Base-by-base conservation (phyloP, 1,140 invertebrate species). In the Drosophila gunungcola region DNA sequence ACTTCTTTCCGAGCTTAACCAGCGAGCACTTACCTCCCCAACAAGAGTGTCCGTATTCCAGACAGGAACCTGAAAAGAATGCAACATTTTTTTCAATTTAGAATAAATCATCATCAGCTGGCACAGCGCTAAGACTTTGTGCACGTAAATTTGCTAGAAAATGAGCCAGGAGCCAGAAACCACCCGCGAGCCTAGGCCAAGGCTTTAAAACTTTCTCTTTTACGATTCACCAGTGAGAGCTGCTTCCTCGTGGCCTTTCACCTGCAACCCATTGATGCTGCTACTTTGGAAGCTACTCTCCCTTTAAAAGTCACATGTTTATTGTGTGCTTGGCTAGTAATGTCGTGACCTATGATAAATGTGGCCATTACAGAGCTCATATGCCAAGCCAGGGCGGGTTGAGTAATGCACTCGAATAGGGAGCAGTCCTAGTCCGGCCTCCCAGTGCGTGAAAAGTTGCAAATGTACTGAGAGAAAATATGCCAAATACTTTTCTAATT, bases 41-140 rank as follows among this genome's bases (percentile, higher is more conserved):
- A 58, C 91, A 92, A 1, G 91, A 92, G 53, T 92, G 91, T 73
- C 91, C 91, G 67, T 92, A 92, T 85, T 92, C 91, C 81, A 92
- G 43, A 41, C 91, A 92, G 54, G 91, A 92, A 70, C 91, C 91
- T 92, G 62, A 21, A 86, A 86, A 86, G 49, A 51, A 70, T 69
- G 64, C 61, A 70, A 54, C 12, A 70, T 70, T 76, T 80, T 81
- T 63, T 57, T 0, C 49, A 41, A 72, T 77, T 73, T 67, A 73
- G 5, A 32, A 81, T 81, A 82, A 81, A 82, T 82, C 73, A 73
- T 73, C 73, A 82, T 81, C 67, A 73, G 42, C 42, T 29, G 42
- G 12, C 60, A 21, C 32, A 53, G 43, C 32, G 16, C 57, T 65
- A 57, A 55, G 70, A 60, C 41, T 12, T 25, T 48, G 70, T 42